Percentiles rank a stretch among this genome's conserved stretches.
phyloP scores from a whole-genome alignment of 2,113 vertebrate genomes.

The Talpa occidentalis region DNA sequence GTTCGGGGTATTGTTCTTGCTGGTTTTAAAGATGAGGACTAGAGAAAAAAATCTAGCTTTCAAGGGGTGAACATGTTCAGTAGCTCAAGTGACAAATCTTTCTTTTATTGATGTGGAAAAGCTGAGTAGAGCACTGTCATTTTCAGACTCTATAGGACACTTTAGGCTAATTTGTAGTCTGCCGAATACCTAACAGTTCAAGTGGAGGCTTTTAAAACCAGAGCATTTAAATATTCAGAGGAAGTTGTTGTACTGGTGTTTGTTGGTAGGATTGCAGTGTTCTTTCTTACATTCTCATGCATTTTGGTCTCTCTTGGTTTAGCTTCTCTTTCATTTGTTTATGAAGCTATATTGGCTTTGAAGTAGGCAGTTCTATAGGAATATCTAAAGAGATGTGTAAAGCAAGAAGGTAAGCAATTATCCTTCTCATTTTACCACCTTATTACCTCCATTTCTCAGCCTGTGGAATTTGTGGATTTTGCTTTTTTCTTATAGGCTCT shows the following conservation, averaged over 20 bases:
- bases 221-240: slow-evolving; percentile 61
- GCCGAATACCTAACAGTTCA: slow-evolving; percentile 29
- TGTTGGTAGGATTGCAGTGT: slow-evolving; percentile 45
- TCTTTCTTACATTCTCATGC: slow-evolving; percentile 43
- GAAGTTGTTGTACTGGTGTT: slow-evolving; percentile 48
- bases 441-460: slow-evolving; percentile 15
- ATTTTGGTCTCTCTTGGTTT: slow-evolving; percentile 57
- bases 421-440: slow-evolving; percentile 8
- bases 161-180: slow-evolving; percentile 34
- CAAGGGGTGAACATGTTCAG: slow-evolving; percentile 11
- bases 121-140: neutral
- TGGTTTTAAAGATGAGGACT: slow-evolving; percentile 38
- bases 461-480: slow-evolving; percentile 43
- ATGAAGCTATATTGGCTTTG: slow-evolving; percentile 60
- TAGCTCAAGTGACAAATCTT: slow-evolving; percentile 35
- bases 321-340: slow-evolving; percentile 66
- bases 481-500: neutral
- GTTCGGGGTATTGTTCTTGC: neutral
- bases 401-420: neutral
- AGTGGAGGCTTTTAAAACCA: slow-evolving; percentile 52
- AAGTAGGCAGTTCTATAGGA: slow-evolving; percentile 50
- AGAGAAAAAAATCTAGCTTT: neutral
- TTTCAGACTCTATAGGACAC: neutral
- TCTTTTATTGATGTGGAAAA: slow-evolving; percentile 2
- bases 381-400: slow-evolving; percentile 45